Evolutionary conservation across 2,888 invertebrate genomes (phyloP), one percentile per base, ranked within the genome.

Genomic region (Allygus modestus): DNA sequence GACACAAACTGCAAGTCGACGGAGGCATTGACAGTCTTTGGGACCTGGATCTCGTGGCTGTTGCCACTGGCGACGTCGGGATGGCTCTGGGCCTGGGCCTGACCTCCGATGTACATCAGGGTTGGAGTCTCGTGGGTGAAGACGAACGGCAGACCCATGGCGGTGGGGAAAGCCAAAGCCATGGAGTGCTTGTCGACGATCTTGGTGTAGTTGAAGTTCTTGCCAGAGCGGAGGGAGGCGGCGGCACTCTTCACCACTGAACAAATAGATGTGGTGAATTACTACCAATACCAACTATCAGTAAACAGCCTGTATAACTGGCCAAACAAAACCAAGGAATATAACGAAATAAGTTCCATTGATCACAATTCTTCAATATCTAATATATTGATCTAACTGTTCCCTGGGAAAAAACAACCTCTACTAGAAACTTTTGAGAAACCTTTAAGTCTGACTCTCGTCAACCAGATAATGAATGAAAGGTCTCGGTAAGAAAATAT

Each of bases 151-250:
- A 95, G 91, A 89, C 96, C n/a, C 87, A 92, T 92, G 84, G 93
- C 93, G n/a, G 94, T 92, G 1, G 96, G 95, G 92, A 95, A 94
- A 90, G 93, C 93, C 20, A 95, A 90, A 15, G 92, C 92, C 7
- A 94, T 90, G 86, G 94, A 93, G 69, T 92, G 91, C 77, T 92
- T 90, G 88, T 93, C 93, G 75, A 91, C 89, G 15, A 94, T 90
- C 89, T 93, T 94, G 65, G 93, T 94, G 89, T 92, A 92, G 88
- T 94, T 93, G 87, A 93, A 91, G 23, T 91, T 88, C 61, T 91
- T 89, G 75, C 93, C 93, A 11, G 92, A 88, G 54, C 90, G 90
- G 12, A 93, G 88, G 17, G 90, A 87, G 81, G 90, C 88, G 86
- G 92, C 89, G 83, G 91, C 89, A 41, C 92, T 87, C 81, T 89